Percentiles rank a stretch among this genome's conserved stretches.
phyloP scores from a whole-genome alignment of 2,797 vertebrate species.

The Ataeniobius toweri region DNA sequence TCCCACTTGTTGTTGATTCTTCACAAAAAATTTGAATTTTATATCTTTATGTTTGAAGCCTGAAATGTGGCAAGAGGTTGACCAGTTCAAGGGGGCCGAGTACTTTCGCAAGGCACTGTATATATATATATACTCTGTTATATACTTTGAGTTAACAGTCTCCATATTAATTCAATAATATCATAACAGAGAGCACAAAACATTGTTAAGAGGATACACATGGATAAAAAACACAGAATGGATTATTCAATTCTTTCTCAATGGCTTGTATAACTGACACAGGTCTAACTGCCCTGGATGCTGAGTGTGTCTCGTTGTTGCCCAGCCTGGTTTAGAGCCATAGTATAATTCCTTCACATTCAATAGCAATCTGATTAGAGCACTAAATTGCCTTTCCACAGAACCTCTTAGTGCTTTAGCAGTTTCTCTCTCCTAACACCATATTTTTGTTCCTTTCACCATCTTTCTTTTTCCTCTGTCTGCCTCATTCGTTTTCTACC shows the following conservation, averaged over 20 bases:
- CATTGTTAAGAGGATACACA: constrained; percentile 6
- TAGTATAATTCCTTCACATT: constrained; percentile 70
- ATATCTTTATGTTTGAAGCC: no score
- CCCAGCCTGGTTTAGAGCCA: constrained; percentile 56
- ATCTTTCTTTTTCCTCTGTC: constrained; percentile 35
- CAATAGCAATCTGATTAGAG: constrained; percentile 78
- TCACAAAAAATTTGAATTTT: no score
- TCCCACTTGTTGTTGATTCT: no score
- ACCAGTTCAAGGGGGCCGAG: no score
- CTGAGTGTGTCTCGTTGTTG: constrained; percentile 49
- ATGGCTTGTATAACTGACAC: constrained; percentile 44
- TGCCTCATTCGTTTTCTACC: constrained; percentile 42
- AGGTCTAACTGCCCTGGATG: constrained; percentile 47
- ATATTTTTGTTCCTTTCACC: constrained; percentile 53
- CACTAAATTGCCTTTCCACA: constrained; percentile 74
- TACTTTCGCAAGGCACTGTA: no score
- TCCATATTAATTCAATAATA: neutral
- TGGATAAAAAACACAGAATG: neutral
- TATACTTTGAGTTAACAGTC: no score
- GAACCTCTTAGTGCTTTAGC: constrained; percentile 68
- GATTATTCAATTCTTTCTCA: constrained; percentile 22
- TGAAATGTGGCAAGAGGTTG: no score
- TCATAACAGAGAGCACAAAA: neutral
- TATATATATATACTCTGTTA: no score
- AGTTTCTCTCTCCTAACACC: constrained; percentile 40